Evolutionary conservation across 2,888 invertebrate genomes (phyloP).

Genomic region (Periphyllus acericola): DNA sequence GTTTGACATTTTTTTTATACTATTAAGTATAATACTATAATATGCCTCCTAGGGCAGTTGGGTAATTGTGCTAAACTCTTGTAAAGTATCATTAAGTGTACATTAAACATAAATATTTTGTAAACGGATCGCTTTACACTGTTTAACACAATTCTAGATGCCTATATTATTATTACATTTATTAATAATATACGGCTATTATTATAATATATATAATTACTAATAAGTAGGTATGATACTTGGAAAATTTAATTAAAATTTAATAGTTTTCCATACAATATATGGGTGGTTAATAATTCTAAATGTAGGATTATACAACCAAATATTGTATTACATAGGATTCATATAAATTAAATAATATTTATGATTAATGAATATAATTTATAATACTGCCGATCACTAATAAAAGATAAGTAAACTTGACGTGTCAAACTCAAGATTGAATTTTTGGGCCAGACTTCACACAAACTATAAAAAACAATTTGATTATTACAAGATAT

Average conservation of each 20-base stretch:
- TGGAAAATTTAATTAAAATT: neutral
- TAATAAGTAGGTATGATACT: too few relatives aligned
- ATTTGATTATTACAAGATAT: neutral
- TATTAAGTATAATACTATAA: too few relatives aligned
- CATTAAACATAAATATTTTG: too few relatives aligned
- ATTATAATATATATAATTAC: too few relatives aligned
- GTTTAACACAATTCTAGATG: too few relatives aligned
- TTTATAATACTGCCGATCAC: conserved; percentile 40
- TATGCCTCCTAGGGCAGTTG: too few relatives aligned
- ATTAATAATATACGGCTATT: too few relatives aligned
- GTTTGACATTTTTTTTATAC: too few relatives aligned
- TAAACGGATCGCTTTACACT: neutral
- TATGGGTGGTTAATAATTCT: neutral
- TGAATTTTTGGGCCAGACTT: neutral
- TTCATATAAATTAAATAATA: conserved; percentile 1
- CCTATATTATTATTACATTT: too few relatives aligned
- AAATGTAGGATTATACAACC: neutral
- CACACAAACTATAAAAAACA: conserved; percentile 34
- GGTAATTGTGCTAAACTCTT: too few relatives aligned
- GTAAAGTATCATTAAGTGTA: too few relatives aligned
- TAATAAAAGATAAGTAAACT: neutral
- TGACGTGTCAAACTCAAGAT: neutral
- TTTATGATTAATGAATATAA: neutral
- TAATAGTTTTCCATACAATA: neutral
- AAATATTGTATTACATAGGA: neutral